Evolutionary conservation across 2,797 vertebrate genomes (phyloP).

Genomic region (Pyrocephalus nanus): DNA sequence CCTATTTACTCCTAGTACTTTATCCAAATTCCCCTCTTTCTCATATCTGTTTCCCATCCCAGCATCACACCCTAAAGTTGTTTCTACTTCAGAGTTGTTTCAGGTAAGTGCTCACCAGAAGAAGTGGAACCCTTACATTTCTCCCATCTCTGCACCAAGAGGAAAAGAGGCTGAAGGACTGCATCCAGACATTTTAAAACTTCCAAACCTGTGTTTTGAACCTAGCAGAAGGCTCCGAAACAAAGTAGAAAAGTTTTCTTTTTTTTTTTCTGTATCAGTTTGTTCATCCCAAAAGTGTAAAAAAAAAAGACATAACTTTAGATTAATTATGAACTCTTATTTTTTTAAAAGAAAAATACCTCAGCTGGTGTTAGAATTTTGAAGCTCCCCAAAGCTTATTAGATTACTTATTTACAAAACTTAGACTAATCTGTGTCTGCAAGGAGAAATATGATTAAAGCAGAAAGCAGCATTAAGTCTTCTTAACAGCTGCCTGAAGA

Average conservation of each 20-base stretch:
- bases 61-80: not conserved
- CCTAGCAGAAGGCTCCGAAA: not conserved
- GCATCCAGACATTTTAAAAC: not conserved
- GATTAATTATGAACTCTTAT: not conserved
- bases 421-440: not conserved
- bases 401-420: constrained; percentile 13
- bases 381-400: not conserved
- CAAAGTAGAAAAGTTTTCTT: not conserved
- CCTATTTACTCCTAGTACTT: constrained; percentile 10
- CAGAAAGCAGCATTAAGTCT: constrained; percentile 8
- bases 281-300: not conserved
- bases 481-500: constrained; percentile 8
- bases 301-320: not conserved
- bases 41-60: not conserved
- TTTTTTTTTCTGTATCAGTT: not conserved
- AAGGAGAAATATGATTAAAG: constrained; percentile 13
- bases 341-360: not conserved
- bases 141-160: not conserved
- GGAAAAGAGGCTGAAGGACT: not conserved
- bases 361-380: not conserved
- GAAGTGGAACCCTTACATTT: not conserved
- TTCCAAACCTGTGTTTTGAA: not conserved
- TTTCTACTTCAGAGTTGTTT: not conserved
- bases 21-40: not conserved
- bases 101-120: not conserved